phyloP scores from a whole-genome alignment of 2,888 invertebrate genomes.

The Caenorhabditis auriculariae region DNA sequence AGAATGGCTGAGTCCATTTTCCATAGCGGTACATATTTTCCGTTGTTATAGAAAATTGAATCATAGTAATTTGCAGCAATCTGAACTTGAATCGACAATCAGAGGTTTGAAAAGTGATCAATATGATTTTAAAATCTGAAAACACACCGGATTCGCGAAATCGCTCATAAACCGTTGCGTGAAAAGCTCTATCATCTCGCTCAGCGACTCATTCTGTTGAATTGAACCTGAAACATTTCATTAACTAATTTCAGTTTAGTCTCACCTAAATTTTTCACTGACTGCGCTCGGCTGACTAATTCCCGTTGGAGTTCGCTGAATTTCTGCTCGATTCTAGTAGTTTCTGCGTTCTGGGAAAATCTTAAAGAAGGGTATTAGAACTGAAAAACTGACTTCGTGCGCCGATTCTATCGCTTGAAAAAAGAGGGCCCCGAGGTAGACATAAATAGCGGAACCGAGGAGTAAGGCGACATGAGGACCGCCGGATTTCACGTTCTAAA shows the following conservation, averaged over 20 bases:
- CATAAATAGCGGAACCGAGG: conserved; percentile 42
- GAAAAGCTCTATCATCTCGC: conserved; percentile 33
- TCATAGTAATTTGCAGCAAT: conserved; percentile 52
- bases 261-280: too few relatives aligned
- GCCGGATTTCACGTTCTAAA: too few relatives aligned
- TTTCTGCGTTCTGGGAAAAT: too few relatives aligned
- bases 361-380: too few relatives aligned
- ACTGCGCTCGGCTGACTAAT: too few relatives aligned
- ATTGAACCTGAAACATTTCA: conserved; percentile 11
- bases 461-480: conserved; percentile 47
- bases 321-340: too few relatives aligned
- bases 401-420: too few relatives aligned
- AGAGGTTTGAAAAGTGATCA: background rate
- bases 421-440: conserved; percentile 43
- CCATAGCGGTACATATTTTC: conserved; percentile 42
- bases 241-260: too few relatives aligned
- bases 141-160: conserved; percentile 41
- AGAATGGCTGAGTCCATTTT: conserved; percentile 48
- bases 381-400: too few relatives aligned
- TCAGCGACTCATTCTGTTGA: conserved; percentile 17
- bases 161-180: conserved; percentile 31
- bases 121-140: background rate
- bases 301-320: background rate
- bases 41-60: conserved; percentile 34
- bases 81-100: conserved; percentile 5